A percentile compares a stretch with the other conserved stretches of the same genome.
These are phyloP conservation scores for Strix uralensis DNA, from an alignment of 2,113 vertebrate genomes.

Conservation along the genomic window DNA sequence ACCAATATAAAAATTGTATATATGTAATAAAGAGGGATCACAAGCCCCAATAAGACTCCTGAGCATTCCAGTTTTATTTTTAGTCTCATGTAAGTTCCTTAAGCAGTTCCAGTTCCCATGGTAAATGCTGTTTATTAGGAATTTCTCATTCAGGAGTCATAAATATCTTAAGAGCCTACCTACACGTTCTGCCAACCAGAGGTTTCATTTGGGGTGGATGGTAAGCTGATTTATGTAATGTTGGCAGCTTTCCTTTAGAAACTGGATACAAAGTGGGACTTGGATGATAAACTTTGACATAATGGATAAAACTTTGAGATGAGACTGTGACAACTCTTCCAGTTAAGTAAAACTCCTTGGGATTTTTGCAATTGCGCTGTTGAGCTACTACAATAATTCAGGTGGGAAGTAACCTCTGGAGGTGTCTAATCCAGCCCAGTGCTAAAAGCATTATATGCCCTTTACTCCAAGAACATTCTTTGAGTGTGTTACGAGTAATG, in stretches of 20 bases:
- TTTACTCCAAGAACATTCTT: not conserved
- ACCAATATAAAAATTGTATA: not conserved
- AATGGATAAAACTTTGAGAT: not conserved
- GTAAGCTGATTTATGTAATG: not conserved
- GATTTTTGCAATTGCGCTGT: not conserved
- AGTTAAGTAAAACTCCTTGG: not conserved
- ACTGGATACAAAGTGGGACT: not conserved
- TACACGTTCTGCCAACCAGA: not conserved
- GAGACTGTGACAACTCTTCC: not conserved
- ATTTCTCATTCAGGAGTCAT: not conserved
- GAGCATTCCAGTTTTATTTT: not conserved
- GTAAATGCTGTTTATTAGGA: not conserved
- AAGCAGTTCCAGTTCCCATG: not conserved
- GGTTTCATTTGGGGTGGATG: not conserved
- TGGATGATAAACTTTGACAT: not conserved
- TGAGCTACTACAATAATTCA: not conserved
- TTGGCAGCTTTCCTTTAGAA: not conserved
- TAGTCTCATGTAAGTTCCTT: not conserved
- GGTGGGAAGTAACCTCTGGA: not conserved
- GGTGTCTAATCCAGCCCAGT: not conserved
- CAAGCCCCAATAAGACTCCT: not conserved
- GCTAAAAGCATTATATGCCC: not conserved
- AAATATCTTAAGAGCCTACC: not conserved
- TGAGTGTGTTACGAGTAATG: not conserved
- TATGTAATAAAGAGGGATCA: not conserved